phyloP scores from a whole-genome alignment of 2,888 invertebrate species.

The Salticus scenicus region DNA sequence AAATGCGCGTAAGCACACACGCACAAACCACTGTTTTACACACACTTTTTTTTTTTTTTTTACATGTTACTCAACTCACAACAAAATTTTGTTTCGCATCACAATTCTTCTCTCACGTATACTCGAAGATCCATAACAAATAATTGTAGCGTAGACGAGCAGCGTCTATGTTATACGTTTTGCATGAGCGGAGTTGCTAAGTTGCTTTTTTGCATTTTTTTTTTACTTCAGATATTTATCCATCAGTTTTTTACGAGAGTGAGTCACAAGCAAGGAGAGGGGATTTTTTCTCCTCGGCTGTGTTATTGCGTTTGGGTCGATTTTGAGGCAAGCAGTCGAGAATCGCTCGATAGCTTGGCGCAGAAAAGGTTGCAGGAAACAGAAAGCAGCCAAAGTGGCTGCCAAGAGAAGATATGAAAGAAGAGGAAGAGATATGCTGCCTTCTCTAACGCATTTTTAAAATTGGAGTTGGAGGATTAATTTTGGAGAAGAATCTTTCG shows the following conservation, averaged over 20 bases:
- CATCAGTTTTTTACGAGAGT: not conserved
- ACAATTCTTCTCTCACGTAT: not conserved
- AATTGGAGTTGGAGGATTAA: no score
- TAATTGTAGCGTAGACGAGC: not conserved
- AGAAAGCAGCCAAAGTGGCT: not conserved
- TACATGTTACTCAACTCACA: no score
- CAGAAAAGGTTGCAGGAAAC: slow-evolving; percentile 8
- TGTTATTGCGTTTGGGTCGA: slow-evolving; percentile 36
- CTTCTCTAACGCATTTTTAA: no score
- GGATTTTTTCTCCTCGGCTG: not conserved
- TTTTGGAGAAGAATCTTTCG: no score
- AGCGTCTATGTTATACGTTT: not conserved
- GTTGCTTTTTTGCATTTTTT: no score
- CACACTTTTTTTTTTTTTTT: no score
- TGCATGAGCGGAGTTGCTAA: not conserved
- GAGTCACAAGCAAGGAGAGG: not conserved
- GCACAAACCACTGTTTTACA: not conserved
- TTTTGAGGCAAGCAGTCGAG: slow-evolving; percentile 19
- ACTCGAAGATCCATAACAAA: not conserved
- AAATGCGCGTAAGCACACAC: not conserved
- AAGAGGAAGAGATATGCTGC: no score
- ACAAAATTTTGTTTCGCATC: no score
- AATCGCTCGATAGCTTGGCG: slow-evolving; percentile 51
- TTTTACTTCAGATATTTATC: not conserved
- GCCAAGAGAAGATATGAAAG: no score